Base-by-base conservation (phyloP, 2,113 vertebrate species). In the Ancistrus triradiatus region DNA sequence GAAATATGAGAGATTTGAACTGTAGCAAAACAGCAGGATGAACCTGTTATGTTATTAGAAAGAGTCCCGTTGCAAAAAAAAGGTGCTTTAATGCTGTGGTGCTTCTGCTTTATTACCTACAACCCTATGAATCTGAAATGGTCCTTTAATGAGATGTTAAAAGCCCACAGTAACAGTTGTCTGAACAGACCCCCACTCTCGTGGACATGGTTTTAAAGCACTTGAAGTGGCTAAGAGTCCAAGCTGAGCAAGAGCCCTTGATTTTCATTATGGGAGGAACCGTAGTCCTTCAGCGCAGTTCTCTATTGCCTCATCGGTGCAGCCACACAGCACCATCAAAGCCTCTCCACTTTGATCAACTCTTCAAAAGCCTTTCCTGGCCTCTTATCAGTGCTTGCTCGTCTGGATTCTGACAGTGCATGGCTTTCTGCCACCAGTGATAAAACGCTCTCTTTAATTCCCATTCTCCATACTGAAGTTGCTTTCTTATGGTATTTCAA, bases 361-460 rank as follows among this genome's bases (percentile, higher is more conserved):
- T 71, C 68, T 75, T 75, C 73, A 75, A 71, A 75, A 55, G 68
- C 49, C 55, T 71, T 66, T 56, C 31, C 49, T 64, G 63, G 47
- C 58, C 55, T 53, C 48, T 59, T 55, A 46, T 71, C 64, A 71
- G 18, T 27, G 63, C 43, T 46, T 17, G 44, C 46, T 51, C 33
- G 47, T 14, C 37, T 53, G 48, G 22, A 24, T 51, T 64, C 51
- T 74, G 72, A 50, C 58, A 74, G 66, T 47, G 38, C 58, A n/a
- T 37, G 50, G 56, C 59, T 63, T 46, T 55, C 48, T 73, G 44
- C 55, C 52, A 66, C 43, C 48, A 17, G 22, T 66, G 57, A 52
- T 48, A 59, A 74, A 66, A 67, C 42, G 33, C 52, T 43, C 18
- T 11, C 51, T 35, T 69, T 69, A 64, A 65, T 56, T 63, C 67